Percentiles rank a stretch among this genome's conserved stretches.
Evolutionary conservation across 2,113 vertebrate species (phyloP).

Genomic region (Taxidea taxus): DNA sequence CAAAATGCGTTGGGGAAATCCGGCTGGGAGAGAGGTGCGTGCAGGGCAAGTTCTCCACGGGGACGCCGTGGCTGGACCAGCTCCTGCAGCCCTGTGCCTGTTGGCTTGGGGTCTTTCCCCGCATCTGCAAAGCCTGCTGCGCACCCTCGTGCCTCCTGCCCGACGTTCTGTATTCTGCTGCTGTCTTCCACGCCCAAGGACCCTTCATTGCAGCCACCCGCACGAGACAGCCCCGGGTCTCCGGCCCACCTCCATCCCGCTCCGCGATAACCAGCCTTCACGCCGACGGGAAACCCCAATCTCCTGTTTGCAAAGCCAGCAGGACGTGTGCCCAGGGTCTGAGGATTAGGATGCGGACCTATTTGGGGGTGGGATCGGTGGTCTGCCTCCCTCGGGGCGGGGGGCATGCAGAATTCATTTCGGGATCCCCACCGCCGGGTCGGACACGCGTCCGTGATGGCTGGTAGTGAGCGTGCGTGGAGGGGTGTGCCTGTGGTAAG

Average conservation of each 20-base stretch:
- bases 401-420: neutral
- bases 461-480: neutral
- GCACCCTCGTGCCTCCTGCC: neutral
- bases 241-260: neutral
- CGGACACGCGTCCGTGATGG: neutral
- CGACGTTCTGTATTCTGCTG: rapidly evolving
- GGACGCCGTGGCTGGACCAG: too few relatives aligned
- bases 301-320: neutral
- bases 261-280: neutral
- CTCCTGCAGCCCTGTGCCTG: rapidly evolving
- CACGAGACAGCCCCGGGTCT: too few relatives aligned
- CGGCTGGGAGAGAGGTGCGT: neutral
- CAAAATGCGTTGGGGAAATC: rapidly evolving
- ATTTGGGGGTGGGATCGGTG: neutral
- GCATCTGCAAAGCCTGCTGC: rapidly evolving
- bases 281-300: rapidly evolving
- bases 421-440: neutral
- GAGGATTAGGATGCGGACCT: neutral
- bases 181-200: too few relatives aligned
- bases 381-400: neutral
- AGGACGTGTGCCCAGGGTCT: neutral
- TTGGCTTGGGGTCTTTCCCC: neutral
- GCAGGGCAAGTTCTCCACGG: neutral
- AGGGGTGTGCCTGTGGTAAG: rapidly evolving
- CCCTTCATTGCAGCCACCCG: too few relatives aligned